Percentiles rank a stretch among this genome's conserved stretches.
Conservation (phyloP, 2,113 vertebrate genomes). For the Pelmatolapia mariae region DNA sequence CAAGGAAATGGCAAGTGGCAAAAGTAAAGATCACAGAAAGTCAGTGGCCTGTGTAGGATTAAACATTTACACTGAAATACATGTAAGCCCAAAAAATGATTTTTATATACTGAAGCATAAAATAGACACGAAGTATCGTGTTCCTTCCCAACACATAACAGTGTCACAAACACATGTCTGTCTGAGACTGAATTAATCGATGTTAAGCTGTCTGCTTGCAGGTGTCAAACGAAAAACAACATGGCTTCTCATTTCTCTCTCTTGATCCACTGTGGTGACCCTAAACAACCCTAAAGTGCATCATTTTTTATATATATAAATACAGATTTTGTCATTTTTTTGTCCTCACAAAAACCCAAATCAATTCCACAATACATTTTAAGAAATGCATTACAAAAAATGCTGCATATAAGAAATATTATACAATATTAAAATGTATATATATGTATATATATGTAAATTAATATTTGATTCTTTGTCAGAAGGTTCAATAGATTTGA, state of each 20-base stretch:
- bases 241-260: background rate
- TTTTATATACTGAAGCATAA: background rate
- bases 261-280: background rate
- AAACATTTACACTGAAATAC: background rate
- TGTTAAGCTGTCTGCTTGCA: background rate
- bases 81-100: fast-evolving
- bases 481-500: background rate
- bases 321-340: background rate
- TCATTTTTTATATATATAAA: background rate
- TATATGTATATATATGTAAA: background rate
- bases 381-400: background rate
- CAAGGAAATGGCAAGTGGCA: background rate
- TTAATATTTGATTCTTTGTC: background rate
- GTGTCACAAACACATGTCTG: background rate
- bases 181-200: background rate
- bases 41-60: background rate
- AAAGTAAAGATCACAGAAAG: background rate
- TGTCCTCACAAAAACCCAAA: background rate
- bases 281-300: background rate
- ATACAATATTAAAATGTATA: background rate
- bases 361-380: background rate
- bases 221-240: background rate
- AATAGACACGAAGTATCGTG: fast-evolving
- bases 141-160: background rate
- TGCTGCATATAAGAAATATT: background rate